Conservation (phyloP, 92 coral and sea anemone species). For the Porites cylindrica region DNA sequence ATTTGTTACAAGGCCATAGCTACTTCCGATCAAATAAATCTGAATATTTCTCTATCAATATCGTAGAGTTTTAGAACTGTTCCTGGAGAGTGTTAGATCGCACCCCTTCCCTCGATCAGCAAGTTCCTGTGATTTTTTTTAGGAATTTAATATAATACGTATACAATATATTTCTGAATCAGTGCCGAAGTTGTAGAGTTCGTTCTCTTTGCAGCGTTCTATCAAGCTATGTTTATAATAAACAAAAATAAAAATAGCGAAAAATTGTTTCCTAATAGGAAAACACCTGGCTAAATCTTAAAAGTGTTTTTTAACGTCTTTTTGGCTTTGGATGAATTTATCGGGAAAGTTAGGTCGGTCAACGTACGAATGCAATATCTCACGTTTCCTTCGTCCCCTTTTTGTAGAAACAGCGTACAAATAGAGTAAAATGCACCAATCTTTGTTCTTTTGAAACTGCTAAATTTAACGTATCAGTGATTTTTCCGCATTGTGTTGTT, state of each 20-base stretch:
- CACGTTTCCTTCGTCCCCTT: too few relatives aligned
- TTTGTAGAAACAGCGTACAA: background rate
- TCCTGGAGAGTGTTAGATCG: conserved; percentile 2
- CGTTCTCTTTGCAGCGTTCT: background rate
- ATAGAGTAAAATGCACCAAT: too few relatives aligned
- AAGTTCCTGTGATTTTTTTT: conserved; percentile 3
- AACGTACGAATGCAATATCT: background rate
- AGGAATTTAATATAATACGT: background rate
- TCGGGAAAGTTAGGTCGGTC: background rate
- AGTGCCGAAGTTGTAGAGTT: background rate
- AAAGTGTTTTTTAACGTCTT: conserved; percentile 39
- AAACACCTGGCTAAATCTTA: conserved; percentile 37
- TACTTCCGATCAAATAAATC: conserved; percentile 60
- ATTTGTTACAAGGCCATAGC: conserved; percentile 45
- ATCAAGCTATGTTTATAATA: conserved; percentile 32
- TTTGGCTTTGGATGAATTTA: conserved; percentile 15
- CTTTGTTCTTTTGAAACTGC: background rate
- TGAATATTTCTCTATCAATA: conserved; percentile 49
- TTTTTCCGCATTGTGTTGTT: conserved; percentile 5
- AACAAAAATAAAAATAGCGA: conserved; percentile 50
- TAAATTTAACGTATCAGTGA: background rate
- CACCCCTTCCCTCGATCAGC: conserved; percentile 5
- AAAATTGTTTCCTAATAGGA: conserved; percentile 16
- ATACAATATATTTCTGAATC: background rate
- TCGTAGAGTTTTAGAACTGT: conserved; percentile 12